These are phyloP conservation scores for Brienomyrus brachyistius DNA, from an alignment of 2,113 vertebrate genomes.

Conservation along the genomic window DNA sequence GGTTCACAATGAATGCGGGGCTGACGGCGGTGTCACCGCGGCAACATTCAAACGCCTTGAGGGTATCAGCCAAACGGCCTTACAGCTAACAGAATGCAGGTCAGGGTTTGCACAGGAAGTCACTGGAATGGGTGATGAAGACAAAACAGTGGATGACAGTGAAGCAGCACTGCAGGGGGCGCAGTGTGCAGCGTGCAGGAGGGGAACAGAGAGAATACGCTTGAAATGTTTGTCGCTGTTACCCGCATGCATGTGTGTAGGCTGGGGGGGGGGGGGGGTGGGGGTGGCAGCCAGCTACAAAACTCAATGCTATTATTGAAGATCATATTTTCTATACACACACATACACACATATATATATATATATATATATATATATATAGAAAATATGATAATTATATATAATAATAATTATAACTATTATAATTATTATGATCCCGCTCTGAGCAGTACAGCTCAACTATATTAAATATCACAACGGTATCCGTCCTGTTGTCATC, in stretches of 20 bases:
- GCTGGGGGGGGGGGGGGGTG: neutral
- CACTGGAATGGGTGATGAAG: neutral
- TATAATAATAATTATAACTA: too few relatives aligned
- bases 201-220: neutral
- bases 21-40: neutral
- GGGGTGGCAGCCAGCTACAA: neutral
- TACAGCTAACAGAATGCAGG: neutral
- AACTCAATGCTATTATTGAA: neutral
- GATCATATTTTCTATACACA: neutral
- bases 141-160: neutral
- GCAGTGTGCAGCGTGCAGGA: neutral
- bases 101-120: neutral
- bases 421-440: too few relatives aligned
- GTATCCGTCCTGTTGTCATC: too few relatives aligned
- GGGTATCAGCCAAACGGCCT: neutral
- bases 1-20: neutral
- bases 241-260: neutral
- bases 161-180: neutral
- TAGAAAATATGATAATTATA: too few relatives aligned
- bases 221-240: neutral
- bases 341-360: too few relatives aligned
- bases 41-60: neutral
- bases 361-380: too few relatives aligned
- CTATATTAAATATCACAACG: too few relatives aligned
- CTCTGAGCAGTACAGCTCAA: too few relatives aligned